phyloP scores from a whole-genome alignment of 2,888 invertebrate genomes.

The Nectonema munidae region DNA sequence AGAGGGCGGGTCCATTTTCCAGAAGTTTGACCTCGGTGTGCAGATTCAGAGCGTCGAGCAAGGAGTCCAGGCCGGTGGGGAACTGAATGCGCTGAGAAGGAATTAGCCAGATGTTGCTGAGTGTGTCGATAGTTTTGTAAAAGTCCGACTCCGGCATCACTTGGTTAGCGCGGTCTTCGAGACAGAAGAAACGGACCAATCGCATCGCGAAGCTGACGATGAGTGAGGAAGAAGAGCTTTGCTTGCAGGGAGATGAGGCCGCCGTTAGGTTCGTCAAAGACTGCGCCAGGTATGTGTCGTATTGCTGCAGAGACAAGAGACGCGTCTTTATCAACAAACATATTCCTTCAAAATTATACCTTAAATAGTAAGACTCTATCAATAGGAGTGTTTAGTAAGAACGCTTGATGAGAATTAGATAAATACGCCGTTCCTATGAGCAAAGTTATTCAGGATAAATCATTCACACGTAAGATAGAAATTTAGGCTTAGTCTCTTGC shows the following conservation, averaged over 20 bases:
- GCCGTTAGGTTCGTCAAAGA: too few relatives aligned
- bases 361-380: too few relatives aligned
- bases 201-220: slow-evolving; percentile 61
- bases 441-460: too few relatives aligned
- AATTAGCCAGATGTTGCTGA: slow-evolving; percentile 42
- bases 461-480: too few relatives aligned
- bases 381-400: too few relatives aligned
- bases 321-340: slow-evolving; percentile 52
- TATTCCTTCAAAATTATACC: slow-evolving; percentile 35
- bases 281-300: slow-evolving; percentile 46
- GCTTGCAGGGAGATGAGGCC: too few relatives aligned
- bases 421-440: too few relatives aligned
- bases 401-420: too few relatives aligned
- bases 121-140: slow-evolving; percentile 47
- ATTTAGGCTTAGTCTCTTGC: too few relatives aligned
- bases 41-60: slow-evolving; percentile 29
- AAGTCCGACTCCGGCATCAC: slow-evolving; percentile 49
- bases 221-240: too few relatives aligned
- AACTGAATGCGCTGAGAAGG: background rate
- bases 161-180: slow-evolving; percentile 41
- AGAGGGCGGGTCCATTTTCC: slow-evolving; percentile 35
- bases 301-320: slow-evolving; percentile 42
- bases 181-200: slow-evolving; percentile 44
- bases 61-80: background rate
- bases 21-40: slow-evolving; percentile 39